phyloP scores from a whole-genome alignment of 1,140 invertebrate genomes.

The Pseudomyrmex cubaensis region DNA sequence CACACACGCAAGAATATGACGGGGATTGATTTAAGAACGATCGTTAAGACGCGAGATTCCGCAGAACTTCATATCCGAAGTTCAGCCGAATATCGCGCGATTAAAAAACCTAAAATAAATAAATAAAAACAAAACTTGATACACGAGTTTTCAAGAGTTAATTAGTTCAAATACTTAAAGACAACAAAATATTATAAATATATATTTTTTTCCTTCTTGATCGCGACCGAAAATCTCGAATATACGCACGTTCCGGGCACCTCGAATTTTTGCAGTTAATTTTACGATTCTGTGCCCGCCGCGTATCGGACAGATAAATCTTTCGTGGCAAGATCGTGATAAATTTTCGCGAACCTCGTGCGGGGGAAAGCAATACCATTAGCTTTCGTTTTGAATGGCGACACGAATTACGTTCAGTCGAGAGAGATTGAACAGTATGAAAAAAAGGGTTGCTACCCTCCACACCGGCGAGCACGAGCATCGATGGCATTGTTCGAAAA shows the following conservation, averaged over 20 bases:
- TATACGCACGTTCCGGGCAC: neutral
- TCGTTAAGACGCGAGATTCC: slow-evolving; percentile 43
- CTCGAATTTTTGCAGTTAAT: slow-evolving; percentile 35
- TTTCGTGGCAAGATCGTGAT: slow-evolving; percentile 52
- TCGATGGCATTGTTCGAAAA: slow-evolving; percentile 71
- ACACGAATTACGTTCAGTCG: slow-evolving; percentile 69
- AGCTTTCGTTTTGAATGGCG: slow-evolving; percentile 68
- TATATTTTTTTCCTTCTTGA: too few relatives aligned
- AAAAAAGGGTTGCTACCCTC: slow-evolving; percentile 68
- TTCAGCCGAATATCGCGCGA: too few relatives aligned
- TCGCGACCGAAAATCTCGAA: neutral
- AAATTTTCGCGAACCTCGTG: slow-evolving; percentile 50
- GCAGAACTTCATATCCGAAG: too few relatives aligned
- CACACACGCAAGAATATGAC: slow-evolving; percentile 60
- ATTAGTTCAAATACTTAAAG: neutral
- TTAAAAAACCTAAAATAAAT: too few relatives aligned
- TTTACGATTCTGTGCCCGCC: slow-evolving; percentile 11
- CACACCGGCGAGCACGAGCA: slow-evolving; percentile 59
- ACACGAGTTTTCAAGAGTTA: too few relatives aligned
- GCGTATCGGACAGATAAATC: slow-evolving; percentile 37
- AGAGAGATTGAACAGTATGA: slow-evolving; percentile 64
- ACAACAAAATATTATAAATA: neutral
- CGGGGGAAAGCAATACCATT: slow-evolving; percentile 64
- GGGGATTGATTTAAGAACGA: slow-evolving; percentile 70
- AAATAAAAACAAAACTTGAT: too few relatives aligned